Conservation (phyloP, 1,140 invertebrate species). For the Achroia grisella region DNA sequence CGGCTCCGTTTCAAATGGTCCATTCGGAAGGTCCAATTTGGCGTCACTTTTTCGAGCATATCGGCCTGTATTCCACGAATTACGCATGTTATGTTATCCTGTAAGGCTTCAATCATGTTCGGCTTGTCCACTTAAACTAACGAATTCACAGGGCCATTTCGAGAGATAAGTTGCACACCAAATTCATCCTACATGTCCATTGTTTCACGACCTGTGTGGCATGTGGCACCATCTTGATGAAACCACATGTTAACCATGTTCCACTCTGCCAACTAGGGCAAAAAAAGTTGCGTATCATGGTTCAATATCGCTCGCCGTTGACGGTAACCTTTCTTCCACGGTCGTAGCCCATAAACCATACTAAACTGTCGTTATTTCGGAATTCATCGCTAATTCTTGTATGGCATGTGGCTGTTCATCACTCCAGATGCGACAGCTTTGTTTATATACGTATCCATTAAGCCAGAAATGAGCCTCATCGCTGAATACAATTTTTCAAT, state of each 20-base stretch:
- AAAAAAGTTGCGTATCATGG: constrained; percentile 31
- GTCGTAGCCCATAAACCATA: constrained; percentile 23
- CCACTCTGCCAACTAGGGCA: no score
- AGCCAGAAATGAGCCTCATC: constrained; percentile 21
- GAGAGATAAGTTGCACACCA: neutral
- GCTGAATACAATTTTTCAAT: constrained; percentile 14
- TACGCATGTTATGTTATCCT: neutral
- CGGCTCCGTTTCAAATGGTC: neutral
- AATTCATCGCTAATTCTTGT: constrained; percentile 19
- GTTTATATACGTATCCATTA: constrained; percentile 19
- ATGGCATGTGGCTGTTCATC: constrained; percentile 13
- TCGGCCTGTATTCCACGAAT: neutral
- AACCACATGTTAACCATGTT: no score
- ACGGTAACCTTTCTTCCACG: constrained; percentile 27
- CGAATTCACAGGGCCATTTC: neutral
- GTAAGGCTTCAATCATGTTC: neutral
- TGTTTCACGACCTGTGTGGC: neutral
- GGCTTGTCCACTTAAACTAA: constrained; percentile 1
- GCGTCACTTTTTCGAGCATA: neutral
- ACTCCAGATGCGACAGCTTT: constrained; percentile 15
- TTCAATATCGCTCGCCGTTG: constrained; percentile 31
- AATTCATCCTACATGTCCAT: neutral
- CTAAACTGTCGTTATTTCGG: constrained; percentile 36
- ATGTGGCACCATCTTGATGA: neutral
- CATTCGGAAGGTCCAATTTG: neutral